Percentiles rank a stretch among this genome's conserved stretches.
Evolutionary conservation across 2,888 invertebrate genomes (phyloP).

Genomic region (Plemyria rubiginata): DNA sequence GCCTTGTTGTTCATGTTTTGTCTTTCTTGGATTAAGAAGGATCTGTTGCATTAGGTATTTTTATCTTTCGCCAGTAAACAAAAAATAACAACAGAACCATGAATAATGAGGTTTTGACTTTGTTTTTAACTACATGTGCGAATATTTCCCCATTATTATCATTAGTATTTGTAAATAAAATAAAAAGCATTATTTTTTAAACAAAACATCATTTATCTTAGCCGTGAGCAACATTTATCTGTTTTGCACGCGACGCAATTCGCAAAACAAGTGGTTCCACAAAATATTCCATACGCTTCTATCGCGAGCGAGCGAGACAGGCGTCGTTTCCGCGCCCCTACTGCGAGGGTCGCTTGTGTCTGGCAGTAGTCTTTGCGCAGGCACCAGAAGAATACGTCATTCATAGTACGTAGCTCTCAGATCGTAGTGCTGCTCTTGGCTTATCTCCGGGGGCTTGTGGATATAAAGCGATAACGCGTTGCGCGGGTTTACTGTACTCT

Average conservation of each 20-base stretch:
- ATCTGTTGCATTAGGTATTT: no score
- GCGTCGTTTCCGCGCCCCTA: slow-evolving; percentile 63
- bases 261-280: slow-evolving; percentile 80
- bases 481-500: slow-evolving; percentile 66
- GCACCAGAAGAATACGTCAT: slow-evolving; percentile 72
- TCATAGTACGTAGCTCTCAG: slow-evolving; percentile 85
- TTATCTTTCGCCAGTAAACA: no score
- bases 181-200: slow-evolving; percentile 15
- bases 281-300: slow-evolving; percentile 81
- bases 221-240: slow-evolving; percentile 53
- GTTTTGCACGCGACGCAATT: slow-evolving; percentile 78
- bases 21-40: no score
- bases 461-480: slow-evolving; percentile 78
- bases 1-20: no score
- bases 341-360: slow-evolving; percentile 65
- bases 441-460: slow-evolving; percentile 71
- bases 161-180: background rate
- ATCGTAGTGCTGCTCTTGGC: slow-evolving; percentile 73
- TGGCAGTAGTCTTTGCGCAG: slow-evolving; percentile 68
- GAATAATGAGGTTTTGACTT: background rate
- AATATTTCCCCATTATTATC: slow-evolving; percentile 1
- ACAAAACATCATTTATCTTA: slow-evolving; percentile 45
- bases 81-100: no score
- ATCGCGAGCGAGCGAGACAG: slow-evolving; percentile 76
- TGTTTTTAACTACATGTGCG: background rate